Evolutionary conservation across 2,113 vertebrate species (phyloP).

Genomic region (Burhinus oedicnemus): DNA sequence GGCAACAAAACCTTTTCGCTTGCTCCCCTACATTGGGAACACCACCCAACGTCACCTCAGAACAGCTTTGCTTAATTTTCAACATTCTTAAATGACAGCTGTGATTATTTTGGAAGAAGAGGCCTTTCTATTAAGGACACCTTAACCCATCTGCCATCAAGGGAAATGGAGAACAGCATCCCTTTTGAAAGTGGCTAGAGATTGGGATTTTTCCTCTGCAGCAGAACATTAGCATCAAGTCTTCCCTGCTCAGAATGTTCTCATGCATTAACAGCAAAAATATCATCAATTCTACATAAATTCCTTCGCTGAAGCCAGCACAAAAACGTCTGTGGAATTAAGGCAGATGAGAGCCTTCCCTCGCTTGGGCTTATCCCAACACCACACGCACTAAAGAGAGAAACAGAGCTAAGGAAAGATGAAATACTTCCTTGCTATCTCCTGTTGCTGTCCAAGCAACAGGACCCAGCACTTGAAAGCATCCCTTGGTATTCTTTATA

Average conservation of each 20-base stretch:
- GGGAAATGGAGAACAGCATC: not conserved
- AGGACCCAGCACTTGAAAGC: not conserved
- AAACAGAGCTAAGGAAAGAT: conserved; percentile 54
- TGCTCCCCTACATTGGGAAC: not conserved
- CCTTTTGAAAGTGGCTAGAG: not conserved
- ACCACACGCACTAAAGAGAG: conserved; percentile 48
- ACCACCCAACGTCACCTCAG: not conserved
- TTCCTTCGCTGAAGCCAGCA: conserved; percentile 60
- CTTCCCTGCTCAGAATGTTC: not conserved
- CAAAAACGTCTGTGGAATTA: conserved; percentile 15
- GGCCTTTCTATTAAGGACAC: not conserved
- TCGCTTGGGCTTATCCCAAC: conserved; percentile 37
- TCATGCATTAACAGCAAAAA: conserved; percentile 35
- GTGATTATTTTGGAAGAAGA: not conserved
- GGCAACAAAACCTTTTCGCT: not conserved
- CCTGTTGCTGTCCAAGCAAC: conserved; percentile 1
- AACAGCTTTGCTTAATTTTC: not conserved
- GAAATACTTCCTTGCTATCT: conserved; percentile 60
- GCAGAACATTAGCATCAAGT: not conserved
- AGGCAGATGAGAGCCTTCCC: conserved; percentile 57
- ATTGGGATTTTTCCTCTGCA: not conserved
- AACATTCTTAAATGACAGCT: not conserved
- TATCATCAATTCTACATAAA: conserved; percentile 52
- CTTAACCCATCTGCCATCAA: not conserved
- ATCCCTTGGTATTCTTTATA: not conserved